A percentile compares a stretch with the other conserved stretches of the same genome.
Evolutionary conservation across 2,113 vertebrate genomes (phyloP).

Genomic region (Myanophis thanlyinensis): DNA sequence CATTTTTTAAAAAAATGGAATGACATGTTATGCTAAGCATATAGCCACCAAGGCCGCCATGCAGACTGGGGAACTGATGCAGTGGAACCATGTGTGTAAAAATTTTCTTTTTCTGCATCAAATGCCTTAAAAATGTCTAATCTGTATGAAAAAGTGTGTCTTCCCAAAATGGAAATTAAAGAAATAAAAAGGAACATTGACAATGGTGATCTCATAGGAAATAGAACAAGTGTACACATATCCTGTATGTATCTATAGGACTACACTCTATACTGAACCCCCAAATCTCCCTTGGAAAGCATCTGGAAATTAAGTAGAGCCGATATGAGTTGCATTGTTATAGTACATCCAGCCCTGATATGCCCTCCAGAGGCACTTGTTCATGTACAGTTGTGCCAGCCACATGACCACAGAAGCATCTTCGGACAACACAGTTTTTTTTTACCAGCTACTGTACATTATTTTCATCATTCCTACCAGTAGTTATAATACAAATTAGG

Average conservation of each 20-base stretch:
- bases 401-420: too few relatives aligned
- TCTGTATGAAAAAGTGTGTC: background rate
- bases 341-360: background rate
- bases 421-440: too few relatives aligned
- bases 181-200: background rate
- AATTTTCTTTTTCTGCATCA: too few relatives aligned
- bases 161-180: background rate
- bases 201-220: background rate
- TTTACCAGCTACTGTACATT: background rate
- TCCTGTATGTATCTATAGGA: background rate
- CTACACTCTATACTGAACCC: background rate
- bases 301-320: background rate
- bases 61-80: background rate
- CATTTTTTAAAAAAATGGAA: background rate
- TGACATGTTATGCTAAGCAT: background rate
- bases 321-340: background rate
- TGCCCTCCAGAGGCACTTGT: background rate
- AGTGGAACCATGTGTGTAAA: background rate
- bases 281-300: background rate
- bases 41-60: background rate
- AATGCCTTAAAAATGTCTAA: background rate
- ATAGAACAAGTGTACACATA: background rate
- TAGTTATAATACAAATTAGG: background rate
- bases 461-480: background rate
- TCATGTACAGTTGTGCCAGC: too few relatives aligned